A percentile compares a stretch with the other conserved stretches of the same genome.
These are phyloP conservation scores for Uropetala carovei DNA, from an alignment of 2,888 invertebrate species.

Conservation along the genomic window DNA sequence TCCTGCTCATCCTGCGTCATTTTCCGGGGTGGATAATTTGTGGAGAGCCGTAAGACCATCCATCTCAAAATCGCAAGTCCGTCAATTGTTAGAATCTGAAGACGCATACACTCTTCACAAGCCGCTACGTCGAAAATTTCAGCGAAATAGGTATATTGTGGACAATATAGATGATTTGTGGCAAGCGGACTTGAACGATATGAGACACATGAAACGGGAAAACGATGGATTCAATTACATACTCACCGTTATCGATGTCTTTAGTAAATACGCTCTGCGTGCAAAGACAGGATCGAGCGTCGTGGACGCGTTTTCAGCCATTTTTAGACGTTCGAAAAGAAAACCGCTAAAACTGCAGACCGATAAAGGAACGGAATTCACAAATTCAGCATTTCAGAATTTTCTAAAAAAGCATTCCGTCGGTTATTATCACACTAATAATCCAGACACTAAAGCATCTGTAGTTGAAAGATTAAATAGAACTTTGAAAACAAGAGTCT, in stretches of 20 bases:
- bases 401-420: no score
- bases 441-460: no score
- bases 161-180: no score
- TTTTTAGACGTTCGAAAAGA: background rate
- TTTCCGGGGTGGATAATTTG: background rate
- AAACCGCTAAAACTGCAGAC: background rate
- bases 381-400: slow-evolving; percentile 26
- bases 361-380: slow-evolving; percentile 40
- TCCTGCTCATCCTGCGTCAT: slow-evolving; percentile 28
- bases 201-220: no score
- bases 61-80: background rate
- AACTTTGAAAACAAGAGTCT: no score
- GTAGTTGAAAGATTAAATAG: no score
- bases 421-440: no score
- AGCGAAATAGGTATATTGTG: slow-evolving; percentile 67
- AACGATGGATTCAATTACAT: no score
- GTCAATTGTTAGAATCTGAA: slow-evolving; percentile 66
- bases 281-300: background rate
- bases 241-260: slow-evolving; percentile 69
- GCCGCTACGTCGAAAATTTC: slow-evolving; percentile 55
- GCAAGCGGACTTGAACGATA: no score
- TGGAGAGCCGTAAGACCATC: background rate
- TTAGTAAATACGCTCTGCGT: slow-evolving; percentile 65
- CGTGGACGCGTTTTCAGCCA: background rate
- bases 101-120: slow-evolving; percentile 66